phyloP scores from a whole-genome alignment of 2,797 vertebrate genomes.

The Danio kyathit region DNA sequence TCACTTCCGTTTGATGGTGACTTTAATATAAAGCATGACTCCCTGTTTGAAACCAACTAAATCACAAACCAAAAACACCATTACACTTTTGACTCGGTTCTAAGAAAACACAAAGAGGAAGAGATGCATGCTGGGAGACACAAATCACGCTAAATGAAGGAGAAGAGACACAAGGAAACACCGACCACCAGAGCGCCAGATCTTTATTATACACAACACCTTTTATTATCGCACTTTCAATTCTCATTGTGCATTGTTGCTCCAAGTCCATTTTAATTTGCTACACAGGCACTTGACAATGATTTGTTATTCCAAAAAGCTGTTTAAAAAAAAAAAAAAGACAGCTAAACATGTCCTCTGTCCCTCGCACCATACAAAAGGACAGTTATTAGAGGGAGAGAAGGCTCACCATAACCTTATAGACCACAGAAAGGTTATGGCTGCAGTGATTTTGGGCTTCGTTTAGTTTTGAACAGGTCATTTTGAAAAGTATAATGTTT shows the following conservation, averaged over 20 bases:
- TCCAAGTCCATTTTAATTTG: slow-evolving; percentile 74
- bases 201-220: slow-evolving; percentile 83
- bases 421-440: slow-evolving; percentile 31
- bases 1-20: too few relatives aligned
- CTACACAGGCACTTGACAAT: slow-evolving; percentile 84
- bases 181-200: slow-evolving; percentile 81
- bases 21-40: too few relatives aligned
- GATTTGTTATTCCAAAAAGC: slow-evolving; percentile 67
- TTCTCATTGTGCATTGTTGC: slow-evolving; percentile 70
- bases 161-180: slow-evolving; percentile 78
- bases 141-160: slow-evolving; percentile 14
- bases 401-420: slow-evolving; percentile 54
- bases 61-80: not conserved
- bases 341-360: slow-evolving; percentile 57
- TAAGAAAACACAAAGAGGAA: slow-evolving; percentile 17
- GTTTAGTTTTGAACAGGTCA: not conserved
- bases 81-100: not conserved
- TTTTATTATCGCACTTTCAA: slow-evolving; percentile 76
- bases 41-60: too few relatives aligned
- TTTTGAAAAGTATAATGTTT: slow-evolving; percentile 9
- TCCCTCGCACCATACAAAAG: slow-evolving; percentile 43
- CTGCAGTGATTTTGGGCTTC: slow-evolving; percentile 64
- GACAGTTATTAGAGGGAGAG: slow-evolving; percentile 51
- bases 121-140: slow-evolving; percentile 34
- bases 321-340: slow-evolving; percentile 29